Evolutionary conservation across 2,797 vertebrate species (phyloP), one percentile per base, ranked within the genome.

Genomic region (Aplochiton taeniatus): DNA sequence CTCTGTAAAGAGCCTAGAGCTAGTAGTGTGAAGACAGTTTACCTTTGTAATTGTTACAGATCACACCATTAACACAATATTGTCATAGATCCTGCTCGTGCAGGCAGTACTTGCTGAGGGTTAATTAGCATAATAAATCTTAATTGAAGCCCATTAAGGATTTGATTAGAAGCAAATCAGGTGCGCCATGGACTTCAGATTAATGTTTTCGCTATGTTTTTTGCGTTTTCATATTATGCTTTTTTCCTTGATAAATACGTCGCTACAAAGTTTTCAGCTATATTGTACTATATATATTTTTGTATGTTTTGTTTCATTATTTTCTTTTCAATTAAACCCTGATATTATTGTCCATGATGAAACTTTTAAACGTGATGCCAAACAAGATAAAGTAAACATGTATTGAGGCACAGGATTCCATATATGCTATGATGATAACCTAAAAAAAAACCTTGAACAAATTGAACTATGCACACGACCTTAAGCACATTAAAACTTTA

Each of bases 71-170:
- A 93, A 84, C 85, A 81, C 86, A 90, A 90, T 90, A 87, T 90
- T 91, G 89, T 88, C 89, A 85, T 89, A 88, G 88, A 88, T 87
- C 84, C 85, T 87, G 90, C 90, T 90, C 90, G 87, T 83, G 83
- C 86, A 88, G 88, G 86, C 89, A 18, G 80, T 68, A 86, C 87
- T 89, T 87, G 88, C 85, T 73, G 82, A 86, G 89, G 90, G 91
- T 92, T 93, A 91, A 93, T 93, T 93, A 91, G 87, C 89, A 92
- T 93, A 92, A 92, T 92, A 92, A 88, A 93, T 93, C 90, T 91
- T 92, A 93, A 93, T 93, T 92, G 91, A 90, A 86, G 88, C 90
- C 91, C 89, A 91, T 93, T 92, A 93, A 85, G 87, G 83, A 87
- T 90, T 89, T 91, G 90, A 93, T 92, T 92, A 90, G 91, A 91